Percentiles rank a stretch among this genome's conserved stretches.
Conservation (phyloP, 2,113 vertebrate genomes). For the Oreochromis spilurus region DNA sequence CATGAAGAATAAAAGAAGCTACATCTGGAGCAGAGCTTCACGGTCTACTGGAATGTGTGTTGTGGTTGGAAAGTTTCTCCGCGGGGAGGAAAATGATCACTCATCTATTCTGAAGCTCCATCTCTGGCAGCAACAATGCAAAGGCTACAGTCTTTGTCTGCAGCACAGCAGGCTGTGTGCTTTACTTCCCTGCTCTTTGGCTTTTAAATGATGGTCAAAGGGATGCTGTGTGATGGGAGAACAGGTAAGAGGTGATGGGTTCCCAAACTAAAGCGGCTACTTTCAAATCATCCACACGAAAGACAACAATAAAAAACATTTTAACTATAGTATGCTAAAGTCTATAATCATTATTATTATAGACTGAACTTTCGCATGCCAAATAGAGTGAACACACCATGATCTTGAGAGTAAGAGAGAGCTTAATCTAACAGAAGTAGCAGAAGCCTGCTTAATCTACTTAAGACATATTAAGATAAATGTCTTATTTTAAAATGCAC, state of each 20-base stretch:
- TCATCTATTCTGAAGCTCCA: background rate
- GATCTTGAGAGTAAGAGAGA: background rate
- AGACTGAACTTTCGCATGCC: background rate
- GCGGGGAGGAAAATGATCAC: slow-evolving; percentile 18
- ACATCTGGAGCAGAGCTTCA: slow-evolving; percentile 41
- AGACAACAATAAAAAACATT: background rate
- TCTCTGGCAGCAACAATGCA: background rate
- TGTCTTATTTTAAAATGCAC: background rate
- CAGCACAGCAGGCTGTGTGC: background rate
- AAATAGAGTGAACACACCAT: background rate
- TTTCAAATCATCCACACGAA: background rate
- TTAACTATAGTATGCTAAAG: background rate
- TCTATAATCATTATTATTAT: background rate
- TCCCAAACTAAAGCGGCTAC: background rate
- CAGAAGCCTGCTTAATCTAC: background rate
- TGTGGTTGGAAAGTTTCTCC: slow-evolving; percentile 31
- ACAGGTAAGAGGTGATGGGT: background rate
- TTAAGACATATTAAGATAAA: background rate
- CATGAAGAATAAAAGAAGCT: slow-evolving; percentile 13
- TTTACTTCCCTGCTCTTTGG: background rate
- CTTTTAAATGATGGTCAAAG: background rate
- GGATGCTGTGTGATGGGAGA: background rate
- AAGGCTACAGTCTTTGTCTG: background rate
- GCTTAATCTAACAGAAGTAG: background rate
- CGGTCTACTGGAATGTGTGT: slow-evolving; percentile 33